Percentiles rank a stretch among this genome's conserved stretches.
phyloP scores from a whole-genome alignment of 30 jellyfish, hydroid and myxozoan species.

The Cassiopea xamachana region DNA sequence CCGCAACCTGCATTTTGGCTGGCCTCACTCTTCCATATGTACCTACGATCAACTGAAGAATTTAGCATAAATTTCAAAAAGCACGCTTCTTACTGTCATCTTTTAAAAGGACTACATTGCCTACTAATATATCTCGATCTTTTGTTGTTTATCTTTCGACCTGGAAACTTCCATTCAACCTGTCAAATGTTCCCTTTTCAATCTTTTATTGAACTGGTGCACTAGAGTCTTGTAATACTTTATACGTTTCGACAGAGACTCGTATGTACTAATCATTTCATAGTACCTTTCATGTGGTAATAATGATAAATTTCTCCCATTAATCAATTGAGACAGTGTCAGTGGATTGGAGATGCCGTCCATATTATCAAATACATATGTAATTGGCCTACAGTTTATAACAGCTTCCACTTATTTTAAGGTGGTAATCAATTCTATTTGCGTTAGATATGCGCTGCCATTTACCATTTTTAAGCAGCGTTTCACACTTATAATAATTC shows the following conservation, averaged over 20 bases:
- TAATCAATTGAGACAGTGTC: conserved; percentile 44
- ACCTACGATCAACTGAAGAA: conserved; percentile 7
- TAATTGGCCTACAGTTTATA: conserved; percentile 23
- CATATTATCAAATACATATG: conserved; percentile 13
- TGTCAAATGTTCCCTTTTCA: conserved; percentile 26
- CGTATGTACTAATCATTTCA: conserved; percentile 41
- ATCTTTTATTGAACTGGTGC: conserved; percentile 2
- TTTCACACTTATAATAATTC: conserved; percentile 15
- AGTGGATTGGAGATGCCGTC: conserved; percentile 22
- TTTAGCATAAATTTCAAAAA: background rate
- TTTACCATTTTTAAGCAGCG: conserved; percentile 5
- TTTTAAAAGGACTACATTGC: conserved; percentile 34
- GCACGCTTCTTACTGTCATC: conserved; percentile 2
- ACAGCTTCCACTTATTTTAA: conserved; percentile 27
- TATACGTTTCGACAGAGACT: conserved; percentile 32
- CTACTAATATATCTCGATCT: background rate
- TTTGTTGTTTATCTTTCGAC: background rate
- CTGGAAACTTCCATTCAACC: conserved; percentile 32
- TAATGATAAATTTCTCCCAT: conserved; percentile 21
- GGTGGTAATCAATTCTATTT: conserved; percentile 16
- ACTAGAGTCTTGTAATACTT: conserved; percentile 4
- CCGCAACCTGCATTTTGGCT: conserved; percentile 21
- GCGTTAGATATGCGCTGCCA: conserved; percentile 7
- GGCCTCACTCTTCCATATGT: conserved; percentile 19
- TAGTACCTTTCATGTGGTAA: conserved; percentile 17